Base-by-base conservation (phyloP, 2,888 invertebrate species). In the Amblyjoppa proteus region DNA sequence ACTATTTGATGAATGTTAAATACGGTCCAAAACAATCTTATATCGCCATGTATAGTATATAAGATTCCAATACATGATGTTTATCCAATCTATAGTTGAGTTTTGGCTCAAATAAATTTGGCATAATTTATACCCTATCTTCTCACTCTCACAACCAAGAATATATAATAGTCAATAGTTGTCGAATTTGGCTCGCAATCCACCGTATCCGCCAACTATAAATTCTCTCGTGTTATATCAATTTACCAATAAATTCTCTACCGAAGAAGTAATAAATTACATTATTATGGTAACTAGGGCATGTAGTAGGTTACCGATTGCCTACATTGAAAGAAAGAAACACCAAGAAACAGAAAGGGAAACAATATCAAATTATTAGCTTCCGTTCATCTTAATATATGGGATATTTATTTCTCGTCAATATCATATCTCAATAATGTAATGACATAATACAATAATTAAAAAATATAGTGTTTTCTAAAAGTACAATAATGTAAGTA, bases 381-480 rank as follows among this genome's bases (percentile, higher is more conserved):
- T 13, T 16, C 5, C 25, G 13, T 71, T 20, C 51, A 49, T 76
- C 76, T 70, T 84, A 84, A 87, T 87, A 84, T 88, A 86, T 73
- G 85, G 87, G 87, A 90, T 91, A 91, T 92, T 91, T 92, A 92
- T 92, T 92, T 91, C 88, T 92, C 91, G 89, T 91, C 89, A 90
- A 91, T 91, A 93, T 91, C 89, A 89, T 91, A 91, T 88, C 88
- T 91, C 87, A 89, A 90, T 92, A 92, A 90, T 90, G 88, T 90
- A 89, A 91, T 91, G 91, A 92, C 92, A 92, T 89, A 89, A 91
- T 92, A 92, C 90, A 92, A 91, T 92, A 90, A 92, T 93, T 93
- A 93, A 93, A 93, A 93, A 93, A 93, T 93, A 93, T 91, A 91
- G 91, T 92, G 90, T 90, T 91, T 91, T 92, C 90, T 91, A 92